Conservation (phyloP, 2,888 invertebrate genomes). For the Chirona hameri region DNA sequence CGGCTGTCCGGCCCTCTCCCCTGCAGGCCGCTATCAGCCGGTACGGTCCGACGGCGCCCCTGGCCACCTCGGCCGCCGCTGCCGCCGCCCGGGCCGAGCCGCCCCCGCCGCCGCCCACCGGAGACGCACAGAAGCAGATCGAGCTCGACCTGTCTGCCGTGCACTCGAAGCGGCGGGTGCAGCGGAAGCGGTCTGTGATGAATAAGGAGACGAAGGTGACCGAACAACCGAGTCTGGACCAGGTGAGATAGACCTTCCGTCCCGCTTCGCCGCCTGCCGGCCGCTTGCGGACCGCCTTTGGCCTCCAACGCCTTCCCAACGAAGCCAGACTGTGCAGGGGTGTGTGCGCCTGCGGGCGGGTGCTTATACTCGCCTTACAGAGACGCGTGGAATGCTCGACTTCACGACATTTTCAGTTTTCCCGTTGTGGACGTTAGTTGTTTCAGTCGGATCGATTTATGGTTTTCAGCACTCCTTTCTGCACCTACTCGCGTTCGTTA, state of each 20-base stretch:
- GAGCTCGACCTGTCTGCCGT: not conserved
- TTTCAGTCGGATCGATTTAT: not conserved
- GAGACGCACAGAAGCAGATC: not conserved
- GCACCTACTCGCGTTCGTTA: not conserved
- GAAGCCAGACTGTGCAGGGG: no score
- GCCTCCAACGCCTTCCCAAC: no score
- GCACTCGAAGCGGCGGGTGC: not conserved
- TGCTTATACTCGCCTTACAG: no score
- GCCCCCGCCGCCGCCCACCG: not conserved
- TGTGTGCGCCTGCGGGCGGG: no score
- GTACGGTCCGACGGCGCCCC: not conserved
- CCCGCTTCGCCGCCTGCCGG: no score
- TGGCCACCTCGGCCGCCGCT: not conserved
- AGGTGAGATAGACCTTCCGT: not conserved
- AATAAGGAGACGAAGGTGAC: not conserved
- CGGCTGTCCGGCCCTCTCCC: not conserved
- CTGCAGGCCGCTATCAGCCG: not conserved
- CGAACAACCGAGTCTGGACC: not conserved
- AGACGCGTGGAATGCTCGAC: no score
- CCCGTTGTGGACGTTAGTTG: not conserved
- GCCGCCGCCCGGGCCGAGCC: not conserved
- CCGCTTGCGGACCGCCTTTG: not conserved
- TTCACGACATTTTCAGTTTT: not conserved
- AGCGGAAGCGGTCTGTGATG: not conserved
- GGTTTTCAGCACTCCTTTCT: not conserved